A percentile compares a stretch with the other conserved stretches of the same genome.
Conservation (phyloP, 2,888 invertebrate genomes). For the Tetrapedia diversipes region DNA sequence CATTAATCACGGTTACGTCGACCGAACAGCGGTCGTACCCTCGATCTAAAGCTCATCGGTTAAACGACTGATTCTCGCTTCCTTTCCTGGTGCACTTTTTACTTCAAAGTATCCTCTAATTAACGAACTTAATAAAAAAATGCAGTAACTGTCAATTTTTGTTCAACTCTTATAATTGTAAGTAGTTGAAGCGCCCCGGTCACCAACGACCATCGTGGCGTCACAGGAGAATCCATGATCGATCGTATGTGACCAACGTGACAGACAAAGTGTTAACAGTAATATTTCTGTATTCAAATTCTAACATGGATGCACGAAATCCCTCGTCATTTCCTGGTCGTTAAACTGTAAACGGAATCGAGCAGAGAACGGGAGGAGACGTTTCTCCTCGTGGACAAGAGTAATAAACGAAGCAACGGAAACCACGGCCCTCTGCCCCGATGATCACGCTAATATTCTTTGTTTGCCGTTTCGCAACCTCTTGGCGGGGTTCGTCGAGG, state of each 20-base stretch:
- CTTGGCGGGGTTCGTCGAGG: slow-evolving; percentile 37
- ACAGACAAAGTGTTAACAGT: too few species aligned
- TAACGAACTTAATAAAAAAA: too few species aligned
- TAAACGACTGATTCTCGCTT: neutral
- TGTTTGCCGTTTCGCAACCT: slow-evolving; percentile 67
- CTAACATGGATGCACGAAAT: too few species aligned
- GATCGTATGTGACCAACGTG: too few species aligned
- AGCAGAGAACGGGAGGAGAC: neutral
- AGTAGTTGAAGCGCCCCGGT: too few species aligned
- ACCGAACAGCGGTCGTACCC: neutral
- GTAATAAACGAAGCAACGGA: slow-evolving; percentile 52
- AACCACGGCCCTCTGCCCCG: slow-evolving; percentile 37
- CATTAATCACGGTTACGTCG: slow-evolving; percentile 32
- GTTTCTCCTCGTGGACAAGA: slow-evolving; percentile 6
- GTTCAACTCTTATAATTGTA: too few species aligned
- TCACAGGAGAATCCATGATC: too few species aligned
- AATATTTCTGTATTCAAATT: too few species aligned
- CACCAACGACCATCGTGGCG: too few species aligned
- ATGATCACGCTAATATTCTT: slow-evolving; percentile 70
- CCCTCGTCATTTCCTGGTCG: slow-evolving; percentile 34
- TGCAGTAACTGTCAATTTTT: too few species aligned
- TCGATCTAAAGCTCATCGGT: slow-evolving; percentile 2
- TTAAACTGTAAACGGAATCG: slow-evolving; percentile 35
- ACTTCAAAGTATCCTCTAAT: too few species aligned
- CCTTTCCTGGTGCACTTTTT: too few species aligned